These are phyloP conservation scores for Littorina saxatilis DNA, from an alignment of 1,140 invertebrate species.

Conservation along the genomic window DNA sequence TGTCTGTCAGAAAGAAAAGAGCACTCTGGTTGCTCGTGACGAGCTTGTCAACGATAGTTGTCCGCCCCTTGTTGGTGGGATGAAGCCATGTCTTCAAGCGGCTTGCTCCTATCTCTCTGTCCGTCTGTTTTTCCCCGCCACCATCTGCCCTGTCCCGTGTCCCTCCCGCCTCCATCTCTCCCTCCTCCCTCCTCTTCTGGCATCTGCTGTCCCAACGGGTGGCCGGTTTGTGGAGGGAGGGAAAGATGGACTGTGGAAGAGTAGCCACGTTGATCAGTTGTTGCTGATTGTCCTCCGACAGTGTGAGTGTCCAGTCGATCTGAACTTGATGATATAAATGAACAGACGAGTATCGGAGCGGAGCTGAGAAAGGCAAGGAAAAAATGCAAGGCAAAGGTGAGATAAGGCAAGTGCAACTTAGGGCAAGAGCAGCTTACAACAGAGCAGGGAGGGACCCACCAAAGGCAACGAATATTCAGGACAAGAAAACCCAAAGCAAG, in stretches of 20 bases:
- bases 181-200: background rate
- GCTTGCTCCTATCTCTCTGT: conserved; percentile 3
- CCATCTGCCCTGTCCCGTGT: background rate
- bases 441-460: no score
- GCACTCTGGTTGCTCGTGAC: background rate
- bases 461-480: no score
- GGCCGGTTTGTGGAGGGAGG: background rate
- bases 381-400: no score
- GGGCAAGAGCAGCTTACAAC: no score
- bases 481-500: no score
- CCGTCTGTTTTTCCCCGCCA: conserved; percentile 16
- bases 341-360: no score
- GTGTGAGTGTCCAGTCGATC: no score
- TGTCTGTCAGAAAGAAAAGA: background rate
- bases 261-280: background rate
- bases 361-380: no score
- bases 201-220: conserved; percentile 12
- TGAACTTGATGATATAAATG: no score
- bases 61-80: conserved; percentile 18
- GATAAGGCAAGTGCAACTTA: no score
- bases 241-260: background rate
- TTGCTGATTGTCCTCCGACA: background rate
- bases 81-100: background rate
- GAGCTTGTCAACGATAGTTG: conserved; percentile 10
- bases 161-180: background rate